These are phyloP conservation scores for Lepidurus apus DNA, from an alignment of 1,140 invertebrate genomes.

Conservation along the genomic window DNA sequence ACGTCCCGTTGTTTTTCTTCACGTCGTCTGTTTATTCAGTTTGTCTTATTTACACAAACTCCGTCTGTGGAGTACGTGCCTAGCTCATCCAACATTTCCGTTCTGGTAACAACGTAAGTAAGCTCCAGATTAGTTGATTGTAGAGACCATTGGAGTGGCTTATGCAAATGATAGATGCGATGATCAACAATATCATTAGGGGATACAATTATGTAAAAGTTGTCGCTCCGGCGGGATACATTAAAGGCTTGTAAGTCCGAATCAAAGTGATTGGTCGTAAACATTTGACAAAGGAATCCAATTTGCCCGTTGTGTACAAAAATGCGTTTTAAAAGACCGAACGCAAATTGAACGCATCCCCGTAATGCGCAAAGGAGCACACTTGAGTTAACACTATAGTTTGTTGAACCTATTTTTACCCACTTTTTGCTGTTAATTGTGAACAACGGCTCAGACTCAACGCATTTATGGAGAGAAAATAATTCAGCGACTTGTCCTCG, in stretches of 20 bases:
- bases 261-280: background rate
- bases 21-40: too few species aligned
- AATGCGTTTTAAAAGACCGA: constrained; percentile 13
- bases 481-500: too few species aligned
- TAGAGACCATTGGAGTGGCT: background rate
- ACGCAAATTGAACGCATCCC: background rate
- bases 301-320: background rate
- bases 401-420: too few species aligned
- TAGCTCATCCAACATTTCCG: background rate
- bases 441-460: too few species aligned
- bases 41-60: background rate
- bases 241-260: constrained; percentile 16
- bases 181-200: constrained; percentile 5
- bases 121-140: background rate
- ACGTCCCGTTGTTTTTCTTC: too few species aligned
- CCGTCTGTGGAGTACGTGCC: background rate
- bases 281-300: constrained; percentile 26
- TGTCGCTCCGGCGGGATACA: background rate
- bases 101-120: background rate
- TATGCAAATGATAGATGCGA: constrained; percentile 1
- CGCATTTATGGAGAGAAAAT: too few species aligned
- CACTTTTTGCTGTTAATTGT: too few species aligned
- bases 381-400: background rate
- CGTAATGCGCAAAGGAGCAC: constrained; percentile 12
- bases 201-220: background rate